These are phyloP conservation scores for Smittia sp. DNA, from an alignment of 2,888 invertebrate genomes.

Conservation along the genomic window DNA sequence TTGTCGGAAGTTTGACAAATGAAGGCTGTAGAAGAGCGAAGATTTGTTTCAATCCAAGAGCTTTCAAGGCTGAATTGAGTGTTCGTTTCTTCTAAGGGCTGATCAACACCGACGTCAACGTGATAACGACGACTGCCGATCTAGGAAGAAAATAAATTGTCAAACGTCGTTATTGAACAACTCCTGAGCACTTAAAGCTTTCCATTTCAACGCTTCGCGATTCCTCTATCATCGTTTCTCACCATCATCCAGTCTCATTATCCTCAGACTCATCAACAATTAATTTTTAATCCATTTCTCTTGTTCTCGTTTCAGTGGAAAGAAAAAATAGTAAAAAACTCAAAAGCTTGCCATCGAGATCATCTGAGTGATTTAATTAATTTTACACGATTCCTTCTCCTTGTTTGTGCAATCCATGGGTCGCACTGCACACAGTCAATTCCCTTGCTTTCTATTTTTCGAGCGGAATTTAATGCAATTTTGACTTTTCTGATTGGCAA, in stretches of 20 bases:
- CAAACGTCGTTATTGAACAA: too few relatives aligned
- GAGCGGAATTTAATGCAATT: neutral
- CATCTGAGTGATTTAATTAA: conserved; percentile 33
- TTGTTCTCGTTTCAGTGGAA: conserved; percentile 39
- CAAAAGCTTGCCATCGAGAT: conserved; percentile 38
- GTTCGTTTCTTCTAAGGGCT: neutral
- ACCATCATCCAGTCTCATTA: neutral
- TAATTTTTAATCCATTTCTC: conserved; percentile 27
- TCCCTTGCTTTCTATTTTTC: neutral
- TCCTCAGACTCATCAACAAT: neutral
- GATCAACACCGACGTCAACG: too few relatives aligned
- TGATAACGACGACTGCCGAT: too few relatives aligned
- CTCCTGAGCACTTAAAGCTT: too few relatives aligned
- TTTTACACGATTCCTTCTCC: conserved; percentile 7
- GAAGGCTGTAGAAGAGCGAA: too few relatives aligned
- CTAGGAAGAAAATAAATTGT: too few relatives aligned
- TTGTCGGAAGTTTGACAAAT: neutral
- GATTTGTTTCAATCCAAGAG: too few relatives aligned
- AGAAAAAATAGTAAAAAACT: conserved; percentile 41
- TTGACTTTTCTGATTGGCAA: too few relatives aligned
- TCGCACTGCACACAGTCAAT: neutral
- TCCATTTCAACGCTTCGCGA: neutral
- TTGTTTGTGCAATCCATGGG: neutral
- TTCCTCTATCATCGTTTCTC: neutral
- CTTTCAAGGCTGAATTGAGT: too few relatives aligned